Percentiles rank a stretch among this genome's conserved stretches.
Conservation (phyloP, 2,888 invertebrate genomes). For the Carterocephalus palaemon region DNA sequence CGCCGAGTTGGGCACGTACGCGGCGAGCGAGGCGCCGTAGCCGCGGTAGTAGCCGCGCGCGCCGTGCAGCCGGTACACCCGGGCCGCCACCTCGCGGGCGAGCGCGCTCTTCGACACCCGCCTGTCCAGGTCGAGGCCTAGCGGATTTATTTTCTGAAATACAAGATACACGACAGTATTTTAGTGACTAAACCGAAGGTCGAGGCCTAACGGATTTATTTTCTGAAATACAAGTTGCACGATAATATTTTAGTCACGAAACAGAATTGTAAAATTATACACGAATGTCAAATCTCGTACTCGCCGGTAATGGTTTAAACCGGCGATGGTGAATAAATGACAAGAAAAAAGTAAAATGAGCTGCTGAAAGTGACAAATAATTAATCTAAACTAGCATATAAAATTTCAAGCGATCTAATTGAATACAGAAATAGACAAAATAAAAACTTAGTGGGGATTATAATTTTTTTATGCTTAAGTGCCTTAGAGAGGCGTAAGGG, state of each 20-base stretch:
- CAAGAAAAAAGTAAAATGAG: too few species aligned
- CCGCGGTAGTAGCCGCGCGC: conserved; percentile 94
- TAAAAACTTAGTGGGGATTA: too few species aligned
- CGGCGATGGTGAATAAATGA: too few species aligned
- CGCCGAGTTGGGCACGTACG: conserved; percentile 98
- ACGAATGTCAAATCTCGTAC: not conserved
- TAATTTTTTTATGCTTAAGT: too few species aligned
- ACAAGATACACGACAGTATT: not conserved
- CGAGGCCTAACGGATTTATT: conserved; percentile 87
- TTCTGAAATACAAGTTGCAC: conserved; percentile 44
- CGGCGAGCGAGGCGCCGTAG: conserved; percentile 93
- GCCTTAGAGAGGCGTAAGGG: too few species aligned
- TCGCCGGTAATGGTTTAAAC: too few species aligned
- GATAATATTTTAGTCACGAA: not conserved
- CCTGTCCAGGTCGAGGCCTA: conserved; percentile 83
- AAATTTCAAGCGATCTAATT: too few species aligned
- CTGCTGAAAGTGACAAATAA: too few species aligned
- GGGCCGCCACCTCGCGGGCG: conserved; percentile 85
- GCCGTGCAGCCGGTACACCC: conserved; percentile 90
- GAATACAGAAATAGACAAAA: not conserved
- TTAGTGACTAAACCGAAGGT: conserved; percentile 49
- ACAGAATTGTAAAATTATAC: conserved; percentile 36
- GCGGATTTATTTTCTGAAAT: conserved; percentile 82
- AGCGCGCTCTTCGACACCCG: conserved; percentile 82
- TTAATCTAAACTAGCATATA: too few species aligned